Evolutionary conservation across 2,113 vertebrate genomes (phyloP).

Genomic region (Megaceryle torquata): DNA sequence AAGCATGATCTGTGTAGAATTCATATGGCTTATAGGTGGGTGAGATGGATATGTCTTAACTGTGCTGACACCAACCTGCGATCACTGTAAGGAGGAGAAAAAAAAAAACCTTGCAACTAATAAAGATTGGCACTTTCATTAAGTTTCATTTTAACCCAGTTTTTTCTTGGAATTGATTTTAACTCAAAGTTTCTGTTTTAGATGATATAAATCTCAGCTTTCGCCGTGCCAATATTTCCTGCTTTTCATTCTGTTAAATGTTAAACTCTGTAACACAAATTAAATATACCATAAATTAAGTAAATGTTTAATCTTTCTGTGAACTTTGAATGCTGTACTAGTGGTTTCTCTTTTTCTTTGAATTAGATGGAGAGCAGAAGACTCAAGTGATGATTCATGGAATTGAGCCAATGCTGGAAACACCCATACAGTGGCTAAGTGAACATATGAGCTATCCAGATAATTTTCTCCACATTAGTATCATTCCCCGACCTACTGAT

Average conservation of each 20-base stretch:
- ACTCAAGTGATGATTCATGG: constrained; percentile 96
- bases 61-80: constrained; percentile 39
- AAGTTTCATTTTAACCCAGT: constrained; percentile 39
- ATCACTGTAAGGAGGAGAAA: background rate
- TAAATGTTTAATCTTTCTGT: constrained; percentile 43
- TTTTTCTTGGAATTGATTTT: constrained; percentile 69
- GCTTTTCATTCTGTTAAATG: constrained; percentile 33
- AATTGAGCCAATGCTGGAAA: constrained; percentile 96
- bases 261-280: constrained; percentile 7
- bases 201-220: constrained; percentile 56
- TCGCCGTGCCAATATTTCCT: constrained; percentile 59
- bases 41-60: background rate
- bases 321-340: constrained; percentile 26
- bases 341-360: constrained; percentile 72
- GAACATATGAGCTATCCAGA: constrained; percentile 98
- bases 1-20: background rate
- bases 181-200: constrained; percentile 59
- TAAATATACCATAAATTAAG: background rate
- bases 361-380: constrained; percentile 88
- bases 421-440: constrained; percentile 96
- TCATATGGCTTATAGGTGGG: accelerated
- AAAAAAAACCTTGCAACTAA: constrained; percentile 15
- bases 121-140: constrained; percentile 53
- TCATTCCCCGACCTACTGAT: constrained; percentile 86
- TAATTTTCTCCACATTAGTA: constrained; percentile 97